These are phyloP conservation scores for Philereme vetulata DNA, from an alignment of 2,888 invertebrate genomes.

Conservation along the genomic window DNA sequence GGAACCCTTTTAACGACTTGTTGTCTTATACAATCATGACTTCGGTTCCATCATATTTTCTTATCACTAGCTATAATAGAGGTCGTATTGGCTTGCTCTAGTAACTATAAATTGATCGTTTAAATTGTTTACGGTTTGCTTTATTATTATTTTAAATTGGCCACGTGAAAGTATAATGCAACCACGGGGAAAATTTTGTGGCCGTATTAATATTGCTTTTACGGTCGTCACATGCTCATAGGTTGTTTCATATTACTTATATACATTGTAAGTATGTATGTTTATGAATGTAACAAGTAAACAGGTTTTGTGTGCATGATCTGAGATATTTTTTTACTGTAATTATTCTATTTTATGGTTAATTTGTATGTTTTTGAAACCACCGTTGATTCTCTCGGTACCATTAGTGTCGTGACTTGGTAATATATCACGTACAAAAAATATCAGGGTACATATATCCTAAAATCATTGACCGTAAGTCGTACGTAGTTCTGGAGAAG, in stretches of 20 bases:
- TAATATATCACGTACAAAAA: neutral
- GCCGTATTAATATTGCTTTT: neutral
- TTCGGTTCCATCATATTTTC: constrained; percentile 20
- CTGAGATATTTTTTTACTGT: no score
- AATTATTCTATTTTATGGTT: no score
- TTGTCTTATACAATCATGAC: constrained; percentile 1
- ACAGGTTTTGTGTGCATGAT: no score
- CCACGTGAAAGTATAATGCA: constrained; percentile 31
- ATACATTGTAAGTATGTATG: neutral
- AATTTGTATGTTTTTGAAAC: no score
- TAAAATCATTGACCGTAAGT: neutral
- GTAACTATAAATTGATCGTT: constrained; percentile 14
- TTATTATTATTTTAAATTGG: constrained; percentile 17
- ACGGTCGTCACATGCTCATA: neutral
- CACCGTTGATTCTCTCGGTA: no score
- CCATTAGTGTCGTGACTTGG: no score
- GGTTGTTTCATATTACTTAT: neutral
- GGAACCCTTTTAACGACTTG: constrained; percentile 6
- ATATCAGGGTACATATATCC: neutral
- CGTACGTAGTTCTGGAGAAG: neutral
- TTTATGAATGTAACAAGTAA: no score
- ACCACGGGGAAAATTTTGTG: constrained; percentile 18
- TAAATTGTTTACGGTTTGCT: constrained; percentile 8
- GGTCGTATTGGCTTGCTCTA: constrained; percentile 16
- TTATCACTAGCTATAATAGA: constrained; percentile 12